A percentile compares a stretch with the other conserved stretches of the same genome.
Conservation (phyloP, 2,113 vertebrate species). For the Pitta sordida region DNA sequence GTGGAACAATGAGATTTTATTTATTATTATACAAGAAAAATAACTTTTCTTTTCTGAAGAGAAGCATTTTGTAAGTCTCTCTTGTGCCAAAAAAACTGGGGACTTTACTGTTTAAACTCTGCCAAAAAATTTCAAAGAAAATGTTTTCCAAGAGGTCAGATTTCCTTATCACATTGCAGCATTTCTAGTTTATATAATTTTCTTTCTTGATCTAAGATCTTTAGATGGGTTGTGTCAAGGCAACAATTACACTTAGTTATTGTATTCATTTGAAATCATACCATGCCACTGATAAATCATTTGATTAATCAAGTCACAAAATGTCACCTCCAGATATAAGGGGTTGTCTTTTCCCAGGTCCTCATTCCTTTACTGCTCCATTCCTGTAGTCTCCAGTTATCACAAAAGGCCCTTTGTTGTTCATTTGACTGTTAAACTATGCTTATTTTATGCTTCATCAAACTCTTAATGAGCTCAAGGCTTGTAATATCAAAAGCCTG, state of each 20-base stretch:
- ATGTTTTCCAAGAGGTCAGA: not conserved
- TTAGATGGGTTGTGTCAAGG: not conserved
- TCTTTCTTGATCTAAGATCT: not conserved
- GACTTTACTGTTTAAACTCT: not conserved
- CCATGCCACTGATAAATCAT: not conserved
- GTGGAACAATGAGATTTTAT: not conserved
- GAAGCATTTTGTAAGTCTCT: not conserved
- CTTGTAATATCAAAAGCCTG: slow-evolving; percentile 20
- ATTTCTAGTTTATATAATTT: not conserved
- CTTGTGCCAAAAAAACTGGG: not conserved
- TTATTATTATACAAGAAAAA: not conserved
- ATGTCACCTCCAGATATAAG: not conserved
- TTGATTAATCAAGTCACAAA: not conserved
- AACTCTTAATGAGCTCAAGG: not conserved
- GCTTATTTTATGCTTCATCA: slow-evolving; percentile 38
- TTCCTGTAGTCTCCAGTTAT: not conserved
- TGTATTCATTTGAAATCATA: not conserved
- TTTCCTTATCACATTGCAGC: not conserved
- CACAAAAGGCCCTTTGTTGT: slow-evolving; percentile 35
- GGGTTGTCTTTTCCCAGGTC: not conserved
- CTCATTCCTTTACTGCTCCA: not conserved
- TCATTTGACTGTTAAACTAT: slow-evolving; percentile 23
- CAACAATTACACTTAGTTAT: not conserved
- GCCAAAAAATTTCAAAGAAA: not conserved
- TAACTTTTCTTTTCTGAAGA: not conserved